Conservation (phyloP, 2,888 invertebrate species). For the Thyatira batis region DNA sequence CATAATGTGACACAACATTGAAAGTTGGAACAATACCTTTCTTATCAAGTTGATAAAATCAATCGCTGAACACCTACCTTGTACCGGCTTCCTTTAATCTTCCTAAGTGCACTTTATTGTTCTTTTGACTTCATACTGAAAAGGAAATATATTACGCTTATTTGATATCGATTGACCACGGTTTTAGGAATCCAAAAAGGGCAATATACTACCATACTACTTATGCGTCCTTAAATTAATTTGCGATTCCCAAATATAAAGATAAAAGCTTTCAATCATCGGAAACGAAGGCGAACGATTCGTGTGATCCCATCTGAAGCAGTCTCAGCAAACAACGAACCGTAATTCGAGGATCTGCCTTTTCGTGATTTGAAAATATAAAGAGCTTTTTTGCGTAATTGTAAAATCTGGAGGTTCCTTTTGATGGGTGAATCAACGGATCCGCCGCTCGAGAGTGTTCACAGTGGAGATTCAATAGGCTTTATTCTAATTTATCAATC, state of each 20-base stretch:
- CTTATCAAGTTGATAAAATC: background rate
- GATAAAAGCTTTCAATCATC: slow-evolving; percentile 6
- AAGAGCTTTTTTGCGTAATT: slow-evolving; percentile 7
- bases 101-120: no score
- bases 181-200: no score
- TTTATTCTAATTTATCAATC: background rate
- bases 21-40: background rate
- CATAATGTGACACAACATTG: background rate
- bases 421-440: slow-evolving; percentile 1
- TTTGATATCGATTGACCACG: no score
- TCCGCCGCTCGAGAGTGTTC: background rate
- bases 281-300: background rate
- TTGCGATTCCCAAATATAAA: background rate
- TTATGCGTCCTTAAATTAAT: background rate
- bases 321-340: slow-evolving; percentile 6
- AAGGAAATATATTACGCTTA: no score
- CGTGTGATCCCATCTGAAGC: slow-evolving; percentile 4
- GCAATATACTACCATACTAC: background rate
- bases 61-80: background rate
- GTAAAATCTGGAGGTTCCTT: slow-evolving; percentile 2
- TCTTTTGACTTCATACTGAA: no score
- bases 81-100: no score
- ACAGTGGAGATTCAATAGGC: background rate
- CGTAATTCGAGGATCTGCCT: slow-evolving; percentile 5
- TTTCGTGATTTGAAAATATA: slow-evolving; percentile 5